Percentiles rank a stretch among this genome's conserved stretches.
These are phyloP conservation scores for Sebastes iracundus DNA, from an alignment of 2,797 vertebrate genomes.

Conservation along the genomic window DNA sequence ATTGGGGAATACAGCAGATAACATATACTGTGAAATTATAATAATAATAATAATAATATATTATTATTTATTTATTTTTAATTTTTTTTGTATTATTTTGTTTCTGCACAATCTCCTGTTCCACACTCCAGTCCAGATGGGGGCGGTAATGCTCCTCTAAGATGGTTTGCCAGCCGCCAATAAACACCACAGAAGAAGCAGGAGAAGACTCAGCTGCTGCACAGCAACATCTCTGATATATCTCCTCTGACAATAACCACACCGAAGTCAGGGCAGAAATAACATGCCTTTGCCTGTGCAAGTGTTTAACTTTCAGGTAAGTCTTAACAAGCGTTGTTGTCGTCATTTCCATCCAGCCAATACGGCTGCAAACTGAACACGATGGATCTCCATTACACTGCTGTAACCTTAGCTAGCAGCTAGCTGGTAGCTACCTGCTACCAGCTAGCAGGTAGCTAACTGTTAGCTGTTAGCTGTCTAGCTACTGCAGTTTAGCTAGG, in stretches of 20 bases:
- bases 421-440: rapidly evolving
- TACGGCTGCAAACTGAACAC: background rate
- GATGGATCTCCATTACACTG: background rate
- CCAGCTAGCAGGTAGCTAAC: no score
- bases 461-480: background rate
- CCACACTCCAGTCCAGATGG: no score
- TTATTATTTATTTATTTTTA: no score
- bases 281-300: conserved; percentile 93
- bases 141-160: no score
- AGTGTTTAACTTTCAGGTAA: conserved; percentile 94
- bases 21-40: no score
- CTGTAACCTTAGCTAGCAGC: background rate
- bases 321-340: background rate
- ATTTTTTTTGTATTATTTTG: no score
- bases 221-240: background rate
- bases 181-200: no score
- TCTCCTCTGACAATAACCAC: background rate
- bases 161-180: no score
- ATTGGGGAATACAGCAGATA: no score
- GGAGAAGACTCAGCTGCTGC: background rate
- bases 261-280: conserved; percentile 11
- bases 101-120: no score
- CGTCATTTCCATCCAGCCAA: background rate
- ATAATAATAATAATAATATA: no score
- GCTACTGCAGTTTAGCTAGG: background rate